These are phyloP conservation scores for Hypsopygia costalis DNA, from an alignment of 2,888 invertebrate genomes.

Conservation along the genomic window DNA sequence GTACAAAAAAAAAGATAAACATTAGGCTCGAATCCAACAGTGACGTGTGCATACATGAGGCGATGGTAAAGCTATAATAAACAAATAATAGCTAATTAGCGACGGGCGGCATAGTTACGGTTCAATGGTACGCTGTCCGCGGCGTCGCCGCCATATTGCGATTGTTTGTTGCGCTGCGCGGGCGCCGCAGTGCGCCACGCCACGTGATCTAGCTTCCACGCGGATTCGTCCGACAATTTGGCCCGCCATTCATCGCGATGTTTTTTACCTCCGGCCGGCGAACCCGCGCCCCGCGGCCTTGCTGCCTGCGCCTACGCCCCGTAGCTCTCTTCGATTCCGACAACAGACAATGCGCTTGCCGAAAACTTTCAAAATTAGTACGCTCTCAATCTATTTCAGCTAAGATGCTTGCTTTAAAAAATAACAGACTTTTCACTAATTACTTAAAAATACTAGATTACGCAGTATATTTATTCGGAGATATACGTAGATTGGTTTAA, in stretches of 20 bases:
- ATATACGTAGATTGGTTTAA: too few relatives aligned
- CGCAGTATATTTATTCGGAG: too few relatives aligned
- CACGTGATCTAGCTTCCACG: slow-evolving; percentile 60
- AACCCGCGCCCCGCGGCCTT: slow-evolving; percentile 71
- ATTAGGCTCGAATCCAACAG: slow-evolving; percentile 8
- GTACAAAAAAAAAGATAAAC: slow-evolving; percentile 9
- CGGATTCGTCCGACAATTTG: slow-evolving; percentile 48
- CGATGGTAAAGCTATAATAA: slow-evolving; percentile 11
- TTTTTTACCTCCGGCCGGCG: slow-evolving; percentile 56
- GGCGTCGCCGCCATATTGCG: slow-evolving; percentile 33
- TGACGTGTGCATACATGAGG: slow-evolving; percentile 11
- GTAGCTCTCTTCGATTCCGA: slow-evolving; percentile 16
- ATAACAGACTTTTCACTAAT: background rate
- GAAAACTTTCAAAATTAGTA: slow-evolving; percentile 54
- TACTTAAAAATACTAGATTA: too few relatives aligned
- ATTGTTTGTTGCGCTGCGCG: slow-evolving; percentile 16
- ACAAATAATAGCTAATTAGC: slow-evolving; percentile 19
- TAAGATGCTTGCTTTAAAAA: too few relatives aligned
- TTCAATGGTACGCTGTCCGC: slow-evolving; percentile 26
- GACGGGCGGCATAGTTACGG: slow-evolving; percentile 21
- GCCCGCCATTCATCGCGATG: slow-evolving; percentile 69
- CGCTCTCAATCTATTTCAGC: slow-evolving; percentile 31
- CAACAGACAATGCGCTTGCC: slow-evolving; percentile 37
- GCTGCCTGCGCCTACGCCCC: slow-evolving; percentile 58
- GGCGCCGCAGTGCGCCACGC: slow-evolving; percentile 22